Base-by-base conservation (phyloP, 2,888 invertebrate species). In the Tetranychus truncatus region DNA sequence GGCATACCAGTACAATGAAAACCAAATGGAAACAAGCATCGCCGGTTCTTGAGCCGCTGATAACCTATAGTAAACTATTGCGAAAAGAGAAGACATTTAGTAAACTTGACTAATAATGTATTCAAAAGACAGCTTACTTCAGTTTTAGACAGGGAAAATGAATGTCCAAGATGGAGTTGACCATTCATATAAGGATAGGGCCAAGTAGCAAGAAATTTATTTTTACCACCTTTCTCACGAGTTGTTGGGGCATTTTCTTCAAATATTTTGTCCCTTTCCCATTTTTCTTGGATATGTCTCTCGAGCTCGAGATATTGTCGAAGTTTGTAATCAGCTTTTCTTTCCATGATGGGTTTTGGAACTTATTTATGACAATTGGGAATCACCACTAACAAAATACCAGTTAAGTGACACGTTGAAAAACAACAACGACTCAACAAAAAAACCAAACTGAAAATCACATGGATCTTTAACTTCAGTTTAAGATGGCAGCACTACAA, bases 121-220 rank as follows among this genome's bases (percentile, higher is more conserved):
- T 45, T n/a, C 55, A 6, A 55, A 15, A 7, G 9, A 15, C 2
- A 55, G 76, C 83, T 82, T 85, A 91, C 91, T 85, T 99, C 99
- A 82, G 95, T 94, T 85, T 99, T 99, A 9, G 95, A 93, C 72
- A 99, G 82, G 5, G 95, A 91, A 85, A 99, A 99, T 18, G 94
- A 92, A 82, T 99, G 99, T 0, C 99, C 99, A 79, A 99, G 85
- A 86, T 99, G 99, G 75, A 99, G 87, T 72, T 92, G 88, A 11
- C 99, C 99, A 86, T 99, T 99, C 97, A 99, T 99, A 82, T 99
- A 99, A 0, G 99, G 99, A 84, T 89, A 99, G 1, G 99, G 99
- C 85, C 99, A 99, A 2, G 95, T 95, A 65, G 90, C 91, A 79
- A 95, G 85, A 82, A 90, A 97, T 82, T 97, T 99, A 15, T 85